A percentile compares a stretch with the other conserved stretches of the same genome.
Conservation (phyloP, 2,888 invertebrate species). For the Acheta domesticus region DNA sequence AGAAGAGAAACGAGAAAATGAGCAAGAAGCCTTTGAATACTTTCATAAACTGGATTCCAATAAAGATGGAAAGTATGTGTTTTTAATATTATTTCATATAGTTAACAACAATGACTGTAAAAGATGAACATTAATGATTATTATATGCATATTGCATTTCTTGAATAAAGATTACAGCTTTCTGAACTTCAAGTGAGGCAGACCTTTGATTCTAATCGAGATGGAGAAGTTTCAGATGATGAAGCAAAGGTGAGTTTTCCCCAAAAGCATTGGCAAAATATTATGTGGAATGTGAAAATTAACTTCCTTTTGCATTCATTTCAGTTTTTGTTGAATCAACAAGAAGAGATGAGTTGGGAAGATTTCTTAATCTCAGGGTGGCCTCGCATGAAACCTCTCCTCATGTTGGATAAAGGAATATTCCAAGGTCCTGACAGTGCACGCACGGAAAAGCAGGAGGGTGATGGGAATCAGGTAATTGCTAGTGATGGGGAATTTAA, state of each 20-base stretch:
- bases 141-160: not conserved
- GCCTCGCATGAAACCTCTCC: slow-evolving; percentile 72
- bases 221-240: slow-evolving; percentile 83
- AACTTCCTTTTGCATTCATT: slow-evolving; percentile 19
- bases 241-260: slow-evolving; percentile 61
- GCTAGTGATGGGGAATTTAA: slow-evolving; percentile 28
- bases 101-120: not conserved
- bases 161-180: slow-evolving; percentile 55
- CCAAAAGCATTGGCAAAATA: slow-evolving; percentile 40
- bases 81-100: not conserved
- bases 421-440: slow-evolving; percentile 55
- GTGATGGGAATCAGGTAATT: slow-evolving; percentile 29
- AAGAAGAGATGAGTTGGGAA: slow-evolving; percentile 64
- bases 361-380: slow-evolving; percentile 68
- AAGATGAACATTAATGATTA: not conserved
- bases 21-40: slow-evolving; percentile 65
- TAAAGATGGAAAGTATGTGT: slow-evolving; percentile 59
- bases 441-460: slow-evolving; percentile 24
- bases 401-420: slow-evolving; percentile 71
- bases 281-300: too few species aligned
- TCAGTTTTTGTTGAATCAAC: slow-evolving; percentile 52
- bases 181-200: slow-evolving; percentile 66
- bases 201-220: slow-evolving; percentile 83
- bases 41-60: slow-evolving; percentile 80
- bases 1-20: slow-evolving; percentile 55